A percentile compares a stretch with the other conserved stretches of the same genome.
These are phyloP conservation scores for Abrostola tripartita DNA, from an alignment of 2,888 invertebrate genomes.

Conservation along the genomic window DNA sequence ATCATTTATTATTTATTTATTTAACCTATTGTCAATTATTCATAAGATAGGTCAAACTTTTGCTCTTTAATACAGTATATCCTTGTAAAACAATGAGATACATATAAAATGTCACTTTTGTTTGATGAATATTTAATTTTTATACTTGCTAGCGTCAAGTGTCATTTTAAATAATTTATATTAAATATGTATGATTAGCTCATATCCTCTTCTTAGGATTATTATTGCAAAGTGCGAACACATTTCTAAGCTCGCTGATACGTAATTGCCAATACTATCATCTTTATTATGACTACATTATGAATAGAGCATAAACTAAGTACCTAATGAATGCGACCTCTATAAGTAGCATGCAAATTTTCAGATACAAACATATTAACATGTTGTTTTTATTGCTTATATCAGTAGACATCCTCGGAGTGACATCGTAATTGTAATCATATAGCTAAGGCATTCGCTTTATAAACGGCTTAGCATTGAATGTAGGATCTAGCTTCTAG, in stretches of 20 bases:
- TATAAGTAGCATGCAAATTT: slow-evolving; percentile 67
- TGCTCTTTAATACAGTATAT: slow-evolving; percentile 28
- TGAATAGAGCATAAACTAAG: slow-evolving; percentile 62
- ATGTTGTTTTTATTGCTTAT: slow-evolving; percentile 63
- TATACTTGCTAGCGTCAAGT: neutral
- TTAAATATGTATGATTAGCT: slow-evolving; percentile 2
- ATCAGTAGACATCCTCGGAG: slow-evolving; percentile 51
- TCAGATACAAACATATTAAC: slow-evolving; percentile 63
- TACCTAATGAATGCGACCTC: slow-evolving; percentile 59
- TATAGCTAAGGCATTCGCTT: slow-evolving; percentile 23
- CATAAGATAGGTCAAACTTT: slow-evolving; percentile 33
- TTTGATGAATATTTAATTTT: slow-evolving; percentile 20
- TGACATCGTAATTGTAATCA: slow-evolving; percentile 32
- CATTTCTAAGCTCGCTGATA: slow-evolving; percentile 33
- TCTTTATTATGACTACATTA: slow-evolving; percentile 56
- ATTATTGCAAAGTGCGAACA: slow-evolving; percentile 24
- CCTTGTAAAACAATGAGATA: slow-evolving; percentile 26
- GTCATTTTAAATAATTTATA: slow-evolving; percentile 2
- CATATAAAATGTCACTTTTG: slow-evolving; percentile 30
- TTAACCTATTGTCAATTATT: slow-evolving; percentile 16
- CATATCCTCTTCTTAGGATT: neutral
- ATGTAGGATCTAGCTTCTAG: slow-evolving; percentile 10
- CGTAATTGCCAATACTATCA: slow-evolving; percentile 40
- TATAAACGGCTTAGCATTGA: slow-evolving; percentile 27
- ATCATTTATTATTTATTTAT: no score